A percentile compares a stretch with the other conserved stretches of the same genome.
Conservation (phyloP, 2,113 vertebrate species). For the Paratilapia polleni region DNA sequence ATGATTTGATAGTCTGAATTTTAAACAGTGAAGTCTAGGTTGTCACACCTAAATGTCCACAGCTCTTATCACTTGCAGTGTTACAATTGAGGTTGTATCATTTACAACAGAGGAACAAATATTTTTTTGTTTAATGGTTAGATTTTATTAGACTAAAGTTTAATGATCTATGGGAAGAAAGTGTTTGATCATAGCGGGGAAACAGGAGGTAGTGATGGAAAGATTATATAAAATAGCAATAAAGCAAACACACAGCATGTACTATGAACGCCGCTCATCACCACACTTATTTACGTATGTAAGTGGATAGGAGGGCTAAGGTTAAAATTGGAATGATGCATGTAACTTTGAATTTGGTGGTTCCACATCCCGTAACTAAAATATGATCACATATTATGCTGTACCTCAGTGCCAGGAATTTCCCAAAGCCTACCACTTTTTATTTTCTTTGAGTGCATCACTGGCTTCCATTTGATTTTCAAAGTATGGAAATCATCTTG, state of each 20-base stretch:
- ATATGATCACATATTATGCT: neutral
- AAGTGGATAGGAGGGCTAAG: neutral
- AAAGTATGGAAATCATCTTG: no score
- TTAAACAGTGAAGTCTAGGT: neutral
- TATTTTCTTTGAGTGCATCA: neutral
- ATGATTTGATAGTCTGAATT: neutral
- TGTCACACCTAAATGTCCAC: conserved; percentile 1
- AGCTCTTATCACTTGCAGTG: neutral
- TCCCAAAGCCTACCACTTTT: neutral
- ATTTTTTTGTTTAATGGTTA: conserved; percentile 2
- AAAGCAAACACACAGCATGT: neutral
- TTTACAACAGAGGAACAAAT: conserved; percentile 7
- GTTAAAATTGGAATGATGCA: neutral
- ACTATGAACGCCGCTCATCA: neutral
- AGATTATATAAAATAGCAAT: neutral
- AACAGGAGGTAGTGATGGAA: neutral
- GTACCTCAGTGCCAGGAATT: neutral
- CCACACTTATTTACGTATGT: neutral
- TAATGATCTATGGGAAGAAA: conserved; percentile 28
- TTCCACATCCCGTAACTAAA: neutral
- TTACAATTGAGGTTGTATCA: neutral
- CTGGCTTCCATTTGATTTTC: neutral
- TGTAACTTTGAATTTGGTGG: neutral
- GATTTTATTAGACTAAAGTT: conserved; percentile 13
- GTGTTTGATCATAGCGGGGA: conserved; percentile 11